These are phyloP conservation scores for Halcyon smyrnensis DNA, from an alignment of 2,797 vertebrate species.

Conservation along the genomic window DNA sequence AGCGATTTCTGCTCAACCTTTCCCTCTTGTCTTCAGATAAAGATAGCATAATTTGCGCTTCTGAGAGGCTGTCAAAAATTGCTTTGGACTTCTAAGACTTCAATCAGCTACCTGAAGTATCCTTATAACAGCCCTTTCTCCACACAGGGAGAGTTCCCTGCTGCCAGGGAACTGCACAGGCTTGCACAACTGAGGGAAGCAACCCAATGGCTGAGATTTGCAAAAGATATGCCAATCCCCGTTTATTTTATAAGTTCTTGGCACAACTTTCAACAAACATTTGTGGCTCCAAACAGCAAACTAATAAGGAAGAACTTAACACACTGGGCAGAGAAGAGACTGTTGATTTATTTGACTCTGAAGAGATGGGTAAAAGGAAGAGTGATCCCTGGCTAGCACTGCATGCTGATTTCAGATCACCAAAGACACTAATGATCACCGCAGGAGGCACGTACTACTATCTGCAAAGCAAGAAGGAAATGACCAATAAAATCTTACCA, in stretches of 20 bases:
- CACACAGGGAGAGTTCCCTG: neutral
- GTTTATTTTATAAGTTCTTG: neutral
- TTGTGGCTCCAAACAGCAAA: neutral
- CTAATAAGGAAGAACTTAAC: neutral
- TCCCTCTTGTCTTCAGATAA: neutral
- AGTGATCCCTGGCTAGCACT: accelerated
- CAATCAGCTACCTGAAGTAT: neutral
- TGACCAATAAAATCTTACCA: neutral
- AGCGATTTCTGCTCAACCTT: neutral
- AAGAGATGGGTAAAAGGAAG: neutral
- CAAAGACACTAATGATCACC: neutral
- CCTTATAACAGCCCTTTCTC: neutral
- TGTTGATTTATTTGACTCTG: neutral
- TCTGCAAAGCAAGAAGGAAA: neutral
- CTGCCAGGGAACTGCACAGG: neutral
- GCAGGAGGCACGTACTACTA: neutral
- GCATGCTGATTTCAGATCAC: neutral
- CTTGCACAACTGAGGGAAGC: neutral
- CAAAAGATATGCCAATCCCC: neutral
- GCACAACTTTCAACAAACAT: neutral
- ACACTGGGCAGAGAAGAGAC: neutral
- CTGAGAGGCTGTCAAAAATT: neutral
- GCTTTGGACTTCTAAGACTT: neutral
- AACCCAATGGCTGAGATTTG: neutral
- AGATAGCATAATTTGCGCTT: neutral